Percentiles rank a stretch among this genome's conserved stretches.
Evolutionary conservation across 1,140 invertebrate genomes (phyloP).

Genomic region (Episyrphus balteatus): DNA sequence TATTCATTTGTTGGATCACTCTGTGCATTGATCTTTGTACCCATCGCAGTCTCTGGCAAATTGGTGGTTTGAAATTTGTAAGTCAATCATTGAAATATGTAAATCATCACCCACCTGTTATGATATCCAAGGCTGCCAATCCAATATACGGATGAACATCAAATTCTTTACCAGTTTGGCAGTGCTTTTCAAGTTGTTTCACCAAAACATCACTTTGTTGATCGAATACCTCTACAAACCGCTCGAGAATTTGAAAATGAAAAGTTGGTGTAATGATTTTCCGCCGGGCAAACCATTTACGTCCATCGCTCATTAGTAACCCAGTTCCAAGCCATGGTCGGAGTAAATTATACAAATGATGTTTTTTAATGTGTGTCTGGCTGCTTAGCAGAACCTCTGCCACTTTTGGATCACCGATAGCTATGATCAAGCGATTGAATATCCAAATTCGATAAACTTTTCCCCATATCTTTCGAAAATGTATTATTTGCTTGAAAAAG

Average conservation of each 20-base stretch:
- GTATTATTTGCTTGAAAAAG: too few species aligned
- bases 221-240: constrained; percentile 61
- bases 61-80: too few species aligned
- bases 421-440: too few species aligned
- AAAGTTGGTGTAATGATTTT: constrained; percentile 74
- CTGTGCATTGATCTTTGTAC: constrained; percentile 47
- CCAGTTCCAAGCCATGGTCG: constrained; percentile 25
- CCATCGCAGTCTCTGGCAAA: constrained; percentile 51
- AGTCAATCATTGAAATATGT: too few species aligned
- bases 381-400: too few species aligned
- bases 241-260: constrained; percentile 72
- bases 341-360: too few species aligned
- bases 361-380: too few species aligned
- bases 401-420: too few species aligned
- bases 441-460: too few species aligned
- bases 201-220: constrained; percentile 48
- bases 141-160: constrained; percentile 18
- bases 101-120: constrained; percentile 4
- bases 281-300: constrained; percentile 61
- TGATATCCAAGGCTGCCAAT: constrained; percentile 20
- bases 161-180: constrained; percentile 4
- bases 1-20: constrained; percentile 42
- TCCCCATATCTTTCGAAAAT: too few species aligned
- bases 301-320: constrained; percentile 33
- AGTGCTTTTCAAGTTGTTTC: constrained; percentile 9